Evolutionary conservation across 2,113 vertebrate species (phyloP).

Genomic region (Indicator maculatus): DNA sequence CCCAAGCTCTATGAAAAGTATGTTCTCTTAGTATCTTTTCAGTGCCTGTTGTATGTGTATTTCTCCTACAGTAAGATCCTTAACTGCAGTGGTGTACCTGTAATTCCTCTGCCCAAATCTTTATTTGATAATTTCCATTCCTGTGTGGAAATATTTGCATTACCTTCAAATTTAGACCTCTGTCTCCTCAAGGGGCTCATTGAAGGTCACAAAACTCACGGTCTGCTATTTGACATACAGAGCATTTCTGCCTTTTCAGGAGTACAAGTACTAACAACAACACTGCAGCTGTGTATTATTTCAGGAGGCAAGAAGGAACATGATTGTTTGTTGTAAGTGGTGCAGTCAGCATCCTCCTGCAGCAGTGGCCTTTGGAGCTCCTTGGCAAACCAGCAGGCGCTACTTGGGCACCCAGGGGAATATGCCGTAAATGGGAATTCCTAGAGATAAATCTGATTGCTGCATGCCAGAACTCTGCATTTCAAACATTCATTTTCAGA

Average conservation of each 20-base stretch:
- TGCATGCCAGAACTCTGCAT: not conserved
- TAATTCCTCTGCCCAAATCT: not conserved
- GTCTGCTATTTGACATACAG: not conserved
- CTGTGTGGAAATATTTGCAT: not conserved
- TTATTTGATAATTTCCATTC: not conserved
- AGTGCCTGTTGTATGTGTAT: not conserved
- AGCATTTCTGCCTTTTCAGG: slow-evolving; percentile 33
- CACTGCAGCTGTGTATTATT: not conserved
- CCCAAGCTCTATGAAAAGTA: not conserved
- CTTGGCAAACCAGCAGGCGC: not conserved
- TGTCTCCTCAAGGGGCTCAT: not conserved
- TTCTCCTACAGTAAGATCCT: not conserved
- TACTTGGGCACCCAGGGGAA: slow-evolving; percentile 31
- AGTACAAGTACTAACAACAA: slow-evolving; percentile 11
- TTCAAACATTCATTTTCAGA: slow-evolving; percentile 58
- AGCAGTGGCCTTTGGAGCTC: slow-evolving; percentile 6
- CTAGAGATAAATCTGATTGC: slow-evolving; percentile 48
- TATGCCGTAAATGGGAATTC: slow-evolving; percentile 54
- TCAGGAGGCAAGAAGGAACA: slow-evolving; percentile 43
- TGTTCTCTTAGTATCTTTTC: not conserved
- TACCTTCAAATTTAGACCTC: not conserved
- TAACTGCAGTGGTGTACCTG: not conserved
- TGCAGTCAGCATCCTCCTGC: not conserved
- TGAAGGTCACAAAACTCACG: not conserved
- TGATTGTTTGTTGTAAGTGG: slow-evolving; percentile 13